Evolutionary conservation across 2,113 vertebrate genomes (phyloP).

Genomic region (Oceanodroma tethys): DNA sequence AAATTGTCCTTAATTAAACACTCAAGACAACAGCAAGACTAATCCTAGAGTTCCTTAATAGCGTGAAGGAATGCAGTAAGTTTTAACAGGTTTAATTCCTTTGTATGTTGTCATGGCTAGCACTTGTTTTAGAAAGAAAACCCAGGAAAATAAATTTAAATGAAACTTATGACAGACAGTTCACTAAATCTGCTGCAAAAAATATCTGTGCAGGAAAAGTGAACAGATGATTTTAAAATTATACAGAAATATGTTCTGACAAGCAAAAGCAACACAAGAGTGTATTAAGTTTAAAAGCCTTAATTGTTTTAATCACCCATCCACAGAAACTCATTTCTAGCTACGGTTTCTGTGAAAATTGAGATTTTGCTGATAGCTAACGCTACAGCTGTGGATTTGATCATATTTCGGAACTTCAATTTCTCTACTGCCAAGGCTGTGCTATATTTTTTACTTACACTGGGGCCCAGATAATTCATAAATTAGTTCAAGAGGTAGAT

Average conservation of each 20-base stretch:
- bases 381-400: background rate
- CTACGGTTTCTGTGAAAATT: background rate
- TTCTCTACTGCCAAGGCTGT: background rate
- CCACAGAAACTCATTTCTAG: background rate
- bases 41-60: slow-evolving; percentile 28
- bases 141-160: background rate
- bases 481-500: background rate
- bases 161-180: background rate
- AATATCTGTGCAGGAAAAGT: background rate
- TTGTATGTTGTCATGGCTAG: background rate
- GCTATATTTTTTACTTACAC: background rate
- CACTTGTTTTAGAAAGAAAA: slow-evolving; percentile 11
- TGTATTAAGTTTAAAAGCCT: background rate
- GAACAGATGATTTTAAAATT: background rate
- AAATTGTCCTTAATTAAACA: background rate
- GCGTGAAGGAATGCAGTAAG: slow-evolving; percentile 24
- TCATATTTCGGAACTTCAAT: background rate
- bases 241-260: background rate
- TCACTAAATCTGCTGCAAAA: background rate
- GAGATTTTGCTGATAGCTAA: background rate
- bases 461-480: background rate
- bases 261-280: background rate
- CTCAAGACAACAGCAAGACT: background rate
- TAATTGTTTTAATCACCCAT: background rate
- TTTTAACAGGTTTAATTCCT: background rate